Evolutionary conservation across 2,113 vertebrate species (phyloP).

Genomic region (Scalopus aquaticus): DNA sequence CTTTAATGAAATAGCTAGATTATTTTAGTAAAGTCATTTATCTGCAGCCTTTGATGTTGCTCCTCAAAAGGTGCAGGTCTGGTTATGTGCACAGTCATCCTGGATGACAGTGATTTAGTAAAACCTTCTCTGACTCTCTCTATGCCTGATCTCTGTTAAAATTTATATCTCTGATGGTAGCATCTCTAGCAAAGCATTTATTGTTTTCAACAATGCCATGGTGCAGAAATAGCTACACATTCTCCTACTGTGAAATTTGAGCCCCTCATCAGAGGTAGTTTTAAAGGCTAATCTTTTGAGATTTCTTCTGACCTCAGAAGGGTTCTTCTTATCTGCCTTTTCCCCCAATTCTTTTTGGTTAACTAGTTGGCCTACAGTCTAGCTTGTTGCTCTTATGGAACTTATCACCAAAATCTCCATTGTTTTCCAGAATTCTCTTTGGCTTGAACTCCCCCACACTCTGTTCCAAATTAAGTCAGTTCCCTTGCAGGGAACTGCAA

Average conservation of each 20-base stretch:
- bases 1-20: neutral
- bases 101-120: neutral
- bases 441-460: neutral
- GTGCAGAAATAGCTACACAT: neutral
- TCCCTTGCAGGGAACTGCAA: neutral
- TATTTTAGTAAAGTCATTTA: slow-evolving; percentile 32
- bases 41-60: neutral
- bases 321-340: neutral
- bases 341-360: neutral
- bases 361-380: neutral
- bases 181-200: neutral
- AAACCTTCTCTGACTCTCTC: neutral
- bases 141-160: neutral
- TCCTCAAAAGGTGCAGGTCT: neutral
- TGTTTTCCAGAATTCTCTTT: slow-evolving; percentile 36
- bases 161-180: neutral
- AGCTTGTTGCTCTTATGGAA: neutral
- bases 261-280: neutral
- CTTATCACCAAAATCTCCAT: neutral
- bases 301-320: neutral
- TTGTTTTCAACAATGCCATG: slow-evolving; percentile 5
- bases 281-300: slow-evolving; percentile 17
- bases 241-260: neutral
- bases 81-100: neutral
- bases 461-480: slow-evolving; percentile 11